These are phyloP conservation scores for Leptocoma aspasia DNA, from an alignment of 2,113 vertebrate genomes.

Conservation along the genomic window DNA sequence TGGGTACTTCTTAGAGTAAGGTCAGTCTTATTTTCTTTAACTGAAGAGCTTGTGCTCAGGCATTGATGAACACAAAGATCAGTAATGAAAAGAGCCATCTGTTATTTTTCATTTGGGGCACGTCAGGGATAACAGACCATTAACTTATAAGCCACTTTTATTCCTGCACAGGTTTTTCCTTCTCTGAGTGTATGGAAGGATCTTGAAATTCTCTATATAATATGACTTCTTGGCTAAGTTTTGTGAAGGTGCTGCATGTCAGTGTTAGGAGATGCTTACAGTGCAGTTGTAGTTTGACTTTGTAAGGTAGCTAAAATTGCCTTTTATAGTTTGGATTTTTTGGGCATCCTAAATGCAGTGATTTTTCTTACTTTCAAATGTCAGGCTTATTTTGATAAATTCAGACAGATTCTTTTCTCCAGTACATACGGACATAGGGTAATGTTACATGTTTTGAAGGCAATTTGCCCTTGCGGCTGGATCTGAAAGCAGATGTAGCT, in stretches of 20 bases:
- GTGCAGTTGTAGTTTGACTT: neutral
- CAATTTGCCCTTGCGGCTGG: neutral
- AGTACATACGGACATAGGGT: accelerated
- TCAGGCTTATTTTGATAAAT: neutral
- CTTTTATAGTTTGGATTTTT: neutral
- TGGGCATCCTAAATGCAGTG: neutral
- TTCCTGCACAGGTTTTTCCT: neutral
- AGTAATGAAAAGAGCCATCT: neutral
- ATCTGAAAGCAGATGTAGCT: neutral
- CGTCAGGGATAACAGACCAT: neutral
- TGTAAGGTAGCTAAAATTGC: neutral
- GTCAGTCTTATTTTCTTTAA: neutral
- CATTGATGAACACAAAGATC: neutral
- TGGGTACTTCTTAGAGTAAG: neutral
- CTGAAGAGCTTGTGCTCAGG: neutral
- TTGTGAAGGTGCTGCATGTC: neutral
- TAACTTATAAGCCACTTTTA: neutral
- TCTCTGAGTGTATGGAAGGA: neutral
- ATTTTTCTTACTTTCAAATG: neutral
- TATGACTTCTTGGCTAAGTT: neutral
- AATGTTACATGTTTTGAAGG: neutral
- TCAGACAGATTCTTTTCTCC: neutral
- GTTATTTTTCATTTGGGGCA: neutral
- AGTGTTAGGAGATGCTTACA: neutral
- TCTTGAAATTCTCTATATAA: neutral